Percentiles rank a stretch among this genome's conserved stretches.
These are phyloP conservation scores for Neofelis nebulosa DNA, from an alignment of 2,113 vertebrate species.

Conservation along the genomic window DNA sequence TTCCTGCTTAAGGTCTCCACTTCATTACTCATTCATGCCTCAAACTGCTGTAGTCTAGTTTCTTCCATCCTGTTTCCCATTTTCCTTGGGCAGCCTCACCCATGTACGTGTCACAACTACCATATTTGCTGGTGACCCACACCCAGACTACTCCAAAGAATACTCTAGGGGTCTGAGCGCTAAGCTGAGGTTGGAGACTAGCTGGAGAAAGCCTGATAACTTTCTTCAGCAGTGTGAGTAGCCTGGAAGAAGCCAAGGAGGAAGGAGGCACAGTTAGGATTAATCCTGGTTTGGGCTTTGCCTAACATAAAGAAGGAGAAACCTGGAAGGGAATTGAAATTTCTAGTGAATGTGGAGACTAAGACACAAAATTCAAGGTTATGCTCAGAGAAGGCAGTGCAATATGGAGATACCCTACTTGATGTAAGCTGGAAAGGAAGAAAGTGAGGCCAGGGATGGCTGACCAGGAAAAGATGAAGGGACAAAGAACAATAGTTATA, in stretches of 20 bases:
- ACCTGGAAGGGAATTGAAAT: background rate
- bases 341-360: background rate
- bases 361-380: background rate
- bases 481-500: background rate
- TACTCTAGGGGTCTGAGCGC: background rate
- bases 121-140: background rate
- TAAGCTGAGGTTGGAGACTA: background rate
- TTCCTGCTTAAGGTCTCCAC: background rate
- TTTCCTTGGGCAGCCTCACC: background rate
- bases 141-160: background rate
- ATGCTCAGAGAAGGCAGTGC: background rate
- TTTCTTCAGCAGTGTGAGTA: background rate
- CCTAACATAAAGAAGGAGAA: background rate
- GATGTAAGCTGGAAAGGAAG: background rate
- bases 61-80: background rate
- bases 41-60: background rate
- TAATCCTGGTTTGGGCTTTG: background rate
- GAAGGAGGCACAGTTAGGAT: background rate
- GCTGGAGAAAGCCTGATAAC: background rate
- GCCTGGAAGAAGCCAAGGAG: background rate
- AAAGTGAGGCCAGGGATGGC: background rate
- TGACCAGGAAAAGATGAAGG: background rate
- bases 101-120: background rate
- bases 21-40: background rate
- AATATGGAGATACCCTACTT: background rate